These are phyloP conservation scores for Oryzias woworae DNA, from an alignment of 2,113 vertebrate species.

Conservation along the genomic window DNA sequence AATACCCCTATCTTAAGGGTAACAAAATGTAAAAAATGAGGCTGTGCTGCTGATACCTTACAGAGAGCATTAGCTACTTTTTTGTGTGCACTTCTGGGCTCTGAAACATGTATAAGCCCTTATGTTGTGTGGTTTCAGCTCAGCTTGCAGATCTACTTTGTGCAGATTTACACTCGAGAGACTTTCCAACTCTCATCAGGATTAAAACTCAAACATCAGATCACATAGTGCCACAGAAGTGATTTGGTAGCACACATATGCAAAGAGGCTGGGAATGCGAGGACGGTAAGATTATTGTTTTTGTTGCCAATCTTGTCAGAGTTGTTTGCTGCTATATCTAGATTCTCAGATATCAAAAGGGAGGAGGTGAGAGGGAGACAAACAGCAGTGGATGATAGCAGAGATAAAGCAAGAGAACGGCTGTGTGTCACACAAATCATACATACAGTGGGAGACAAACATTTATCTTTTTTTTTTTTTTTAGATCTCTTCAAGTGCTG, in stretches of 20 bases:
- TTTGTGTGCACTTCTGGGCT: neutral
- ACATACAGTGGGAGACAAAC: neutral
- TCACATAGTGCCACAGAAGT: conserved; percentile 26
- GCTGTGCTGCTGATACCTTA: conserved; percentile 35
- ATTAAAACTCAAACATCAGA: conserved; percentile 43
- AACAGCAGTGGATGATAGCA: neutral
- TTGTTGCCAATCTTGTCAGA: conserved; percentile 28
- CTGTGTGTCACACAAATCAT: neutral
- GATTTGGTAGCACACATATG: conserved; percentile 33
- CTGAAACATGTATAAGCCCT: conserved; percentile 13
- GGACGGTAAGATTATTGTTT: conserved; percentile 21
- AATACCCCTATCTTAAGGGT: conserved; percentile 29
- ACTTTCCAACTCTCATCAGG: conserved; percentile 23
- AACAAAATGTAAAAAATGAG: conserved; percentile 3
- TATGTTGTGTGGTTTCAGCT: conserved; percentile 11
- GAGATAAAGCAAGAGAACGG: conserved; percentile 23
- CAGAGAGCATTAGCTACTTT: conserved; percentile 22
- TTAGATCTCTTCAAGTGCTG: neutral
- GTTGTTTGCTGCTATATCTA: conserved; percentile 23
- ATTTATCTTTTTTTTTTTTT: neutral
- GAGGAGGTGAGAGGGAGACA: neutral
- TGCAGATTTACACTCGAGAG: conserved; percentile 31
- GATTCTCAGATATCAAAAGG: neutral
- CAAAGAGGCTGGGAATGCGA: conserved; percentile 13
- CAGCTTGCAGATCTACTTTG: conserved; percentile 20